Evolutionary conservation across 2,113 vertebrate genomes (phyloP).

Genomic region (Pomatostomus ruficeps): DNA sequence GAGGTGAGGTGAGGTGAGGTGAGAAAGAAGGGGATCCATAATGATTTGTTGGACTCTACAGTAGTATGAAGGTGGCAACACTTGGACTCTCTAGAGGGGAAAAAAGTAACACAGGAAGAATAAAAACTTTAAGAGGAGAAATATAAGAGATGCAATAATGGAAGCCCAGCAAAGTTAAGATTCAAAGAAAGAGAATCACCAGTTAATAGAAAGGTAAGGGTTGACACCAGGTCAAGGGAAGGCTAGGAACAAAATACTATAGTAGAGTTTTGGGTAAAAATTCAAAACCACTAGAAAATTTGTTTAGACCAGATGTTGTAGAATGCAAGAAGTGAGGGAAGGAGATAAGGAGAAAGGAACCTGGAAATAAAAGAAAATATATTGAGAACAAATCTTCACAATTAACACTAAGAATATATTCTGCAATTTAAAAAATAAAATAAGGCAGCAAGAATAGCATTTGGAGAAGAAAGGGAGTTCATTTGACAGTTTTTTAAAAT

Average conservation of each 20-base stretch:
- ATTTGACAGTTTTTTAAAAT: background rate
- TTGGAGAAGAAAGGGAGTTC: background rate
- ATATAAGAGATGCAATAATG: background rate
- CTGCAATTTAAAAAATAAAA: background rate
- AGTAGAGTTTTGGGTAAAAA: background rate
- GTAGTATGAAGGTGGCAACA: background rate
- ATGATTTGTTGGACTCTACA: background rate
- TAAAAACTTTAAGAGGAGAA: background rate
- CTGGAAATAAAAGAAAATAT: background rate
- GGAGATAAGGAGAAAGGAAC: background rate
- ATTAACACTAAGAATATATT: background rate
- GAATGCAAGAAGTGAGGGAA: background rate
- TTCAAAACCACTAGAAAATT: background rate
- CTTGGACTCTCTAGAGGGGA: background rate
- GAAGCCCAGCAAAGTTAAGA: background rate
- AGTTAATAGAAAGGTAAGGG: background rate
- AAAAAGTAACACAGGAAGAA: background rate
- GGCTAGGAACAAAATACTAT: background rate
- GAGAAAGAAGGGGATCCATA: background rate
- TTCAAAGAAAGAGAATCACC: background rate
- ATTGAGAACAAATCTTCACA: background rate
- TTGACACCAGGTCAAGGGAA: background rate
- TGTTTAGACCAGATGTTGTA: accelerated
- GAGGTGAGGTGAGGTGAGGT: background rate
- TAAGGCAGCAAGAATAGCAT: background rate